Evolutionary conservation across 2,797 vertebrate genomes (phyloP).

Genomic region (Sciurus vulgaris): DNA sequence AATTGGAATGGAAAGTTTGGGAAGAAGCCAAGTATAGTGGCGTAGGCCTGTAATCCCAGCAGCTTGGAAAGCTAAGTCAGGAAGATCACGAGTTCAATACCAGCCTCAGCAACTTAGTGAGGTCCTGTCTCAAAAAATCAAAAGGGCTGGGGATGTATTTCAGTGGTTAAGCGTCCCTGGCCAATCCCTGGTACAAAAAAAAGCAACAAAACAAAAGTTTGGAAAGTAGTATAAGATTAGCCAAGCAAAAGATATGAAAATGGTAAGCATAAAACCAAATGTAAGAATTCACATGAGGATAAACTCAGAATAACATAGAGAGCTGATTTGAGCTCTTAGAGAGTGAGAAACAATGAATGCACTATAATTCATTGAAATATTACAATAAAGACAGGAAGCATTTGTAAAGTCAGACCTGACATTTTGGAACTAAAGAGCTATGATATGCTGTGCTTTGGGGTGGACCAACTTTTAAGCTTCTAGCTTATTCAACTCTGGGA

Average conservation of each 20-base stretch:
- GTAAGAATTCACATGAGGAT: neutral
- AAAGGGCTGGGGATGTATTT: too few relatives aligned
- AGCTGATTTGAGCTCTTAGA: neutral
- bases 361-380: neutral
- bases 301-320: slow-evolving; percentile 1
- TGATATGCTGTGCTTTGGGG: neutral
- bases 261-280: slow-evolving; percentile 17
- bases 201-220: neutral
- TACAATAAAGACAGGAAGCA: neutral
- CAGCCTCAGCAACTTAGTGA: too few relatives aligned
- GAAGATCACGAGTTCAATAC: too few relatives aligned
- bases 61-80: too few relatives aligned
- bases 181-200: too few relatives aligned
- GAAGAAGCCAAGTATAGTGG: neutral
- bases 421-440: neutral
- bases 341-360: neutral
- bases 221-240: neutral
- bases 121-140: too few relatives aligned
- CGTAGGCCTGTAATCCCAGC: too few relatives aligned
- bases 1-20: slow-evolving; percentile 22
- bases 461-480: neutral
- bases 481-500: slow-evolving; percentile 48
- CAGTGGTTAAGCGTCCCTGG: too few relatives aligned
- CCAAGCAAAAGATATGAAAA: neutral
- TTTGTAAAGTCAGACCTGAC: neutral